Conservation (phyloP, 2,888 invertebrate species). For the Notodonta dromedarius region DNA sequence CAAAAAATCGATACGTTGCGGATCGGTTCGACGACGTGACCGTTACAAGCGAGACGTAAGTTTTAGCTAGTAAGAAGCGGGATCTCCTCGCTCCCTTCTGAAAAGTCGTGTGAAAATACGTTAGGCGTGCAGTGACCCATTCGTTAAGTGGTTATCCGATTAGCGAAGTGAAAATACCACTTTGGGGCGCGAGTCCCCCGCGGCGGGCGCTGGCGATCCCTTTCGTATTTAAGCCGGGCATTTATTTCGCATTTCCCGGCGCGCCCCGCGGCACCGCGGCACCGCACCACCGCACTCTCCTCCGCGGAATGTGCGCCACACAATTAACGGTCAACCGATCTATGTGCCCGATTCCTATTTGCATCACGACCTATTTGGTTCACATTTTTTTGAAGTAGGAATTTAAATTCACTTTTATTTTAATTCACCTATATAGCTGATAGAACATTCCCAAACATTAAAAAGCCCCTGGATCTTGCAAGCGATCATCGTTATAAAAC, state of each 20-base stretch:
- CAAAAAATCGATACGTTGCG: slow-evolving; percentile 61
- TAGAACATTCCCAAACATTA: neutral
- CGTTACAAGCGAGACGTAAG: slow-evolving; percentile 76
- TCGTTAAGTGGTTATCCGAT: slow-evolving; percentile 86
- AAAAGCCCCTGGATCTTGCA: slow-evolving; percentile 5
- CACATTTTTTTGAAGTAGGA: neutral
- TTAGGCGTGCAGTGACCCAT: slow-evolving; percentile 84
- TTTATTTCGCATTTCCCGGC: slow-evolving; percentile 82
- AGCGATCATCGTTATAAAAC: slow-evolving; percentile 28
- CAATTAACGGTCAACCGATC: slow-evolving; percentile 71
- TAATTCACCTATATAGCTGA: neutral
- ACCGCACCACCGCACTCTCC: slow-evolving; percentile 49
- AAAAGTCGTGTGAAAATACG: slow-evolving; percentile 84
- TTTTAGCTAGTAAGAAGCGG: slow-evolving; percentile 76
- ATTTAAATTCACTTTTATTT: neutral
- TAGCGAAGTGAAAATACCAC: slow-evolving; percentile 86
- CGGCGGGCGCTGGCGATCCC: slow-evolving; percentile 77
- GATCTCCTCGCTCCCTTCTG: slow-evolving; percentile 71
- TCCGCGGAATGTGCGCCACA: slow-evolving; percentile 61
- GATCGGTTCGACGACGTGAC: slow-evolving; percentile 66
- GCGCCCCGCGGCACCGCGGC: slow-evolving; percentile 68
- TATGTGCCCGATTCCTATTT: slow-evolving; percentile 48
- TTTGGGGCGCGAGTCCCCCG: slow-evolving; percentile 81
- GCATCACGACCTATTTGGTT: slow-evolving; percentile 5
- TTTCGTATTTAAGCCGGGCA: slow-evolving; percentile 80